Base-by-base conservation (phyloP, 1,140 invertebrate species). In the Onthophagus taurus region DNA sequence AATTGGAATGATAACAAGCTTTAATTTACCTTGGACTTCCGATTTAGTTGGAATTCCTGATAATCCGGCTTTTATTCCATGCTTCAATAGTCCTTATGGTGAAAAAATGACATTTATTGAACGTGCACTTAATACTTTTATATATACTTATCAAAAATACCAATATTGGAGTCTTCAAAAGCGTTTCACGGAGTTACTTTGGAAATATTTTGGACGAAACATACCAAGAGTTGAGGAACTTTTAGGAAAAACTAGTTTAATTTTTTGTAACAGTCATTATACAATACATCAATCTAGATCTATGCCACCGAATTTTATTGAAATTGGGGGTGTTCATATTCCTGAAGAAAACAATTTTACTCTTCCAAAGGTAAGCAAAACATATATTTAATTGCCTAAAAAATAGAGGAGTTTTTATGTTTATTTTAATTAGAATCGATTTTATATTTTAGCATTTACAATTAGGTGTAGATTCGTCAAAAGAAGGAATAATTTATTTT, bases 31-130 rank as follows among this genome's bases (percentile, higher is more conserved):
- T 0, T 63, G 63, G 62, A 45, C 34, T 11, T 29, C 45, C n/a
- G 57, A 66, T 8, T 68, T 76, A 7, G 63, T 81, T 11, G 72
- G 70, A 2, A 63, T 74, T 35, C 68, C 70, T 0, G 70, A 78
- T 29, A 76, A 78, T 52, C 74, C 78, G 0, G 67, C 76, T 2
- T 78, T 77, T 51, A 64, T 81, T 0, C 76, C 80, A 0, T 58
- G 60, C 3, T 53, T 75, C 24, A 75, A 73, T 14, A 51, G 69
- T 2, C 52, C 60, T 0, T 67, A 62, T 19, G 52, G 60, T 0
- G 57, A 59, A 2, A 61, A 63, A 2, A 74, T 83, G 71, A 65
- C 48, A 2, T 79, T 81, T 36, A 29, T 55, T 2, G 62, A 81
- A 33, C 63, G 81, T 21, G 11, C 77, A 0, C 31, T 50, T 13